Evolutionary conservation across 2,888 invertebrate species (phyloP), one percentile per base, ranked within the genome.

Genomic region (Dasysyrphus tricinctus): DNA sequence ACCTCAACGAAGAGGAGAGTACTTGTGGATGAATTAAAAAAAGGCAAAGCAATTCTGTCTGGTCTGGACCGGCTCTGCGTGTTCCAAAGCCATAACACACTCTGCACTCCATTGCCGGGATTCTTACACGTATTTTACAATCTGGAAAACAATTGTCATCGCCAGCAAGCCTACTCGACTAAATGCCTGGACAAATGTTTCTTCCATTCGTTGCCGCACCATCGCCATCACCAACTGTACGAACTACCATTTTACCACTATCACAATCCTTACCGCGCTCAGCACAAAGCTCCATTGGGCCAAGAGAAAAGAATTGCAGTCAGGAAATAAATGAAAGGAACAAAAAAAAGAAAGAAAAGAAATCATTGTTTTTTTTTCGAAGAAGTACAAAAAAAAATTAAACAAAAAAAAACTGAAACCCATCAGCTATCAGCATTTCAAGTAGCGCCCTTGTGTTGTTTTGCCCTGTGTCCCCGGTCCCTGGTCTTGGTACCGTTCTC

Each of bases 391-490:
- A 42, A 77, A 47, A 54, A 59, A 69, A 69, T 65, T 69, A n/a
- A n/a, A n/a, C n/a, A n/a, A n/a, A n/a, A 67, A 82, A 82, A 82
- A 82, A 74, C 82, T 86, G 86, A 86, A 86, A 82, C 86, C 85
- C 86, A 86, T 86, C 86, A 86, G 86, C 86, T 86, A 86, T 86
- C 74, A 86, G 86, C 72, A 79, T 82, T 86, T 82, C 72, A 86
- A 86, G 86, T 86, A 86, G 86, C 86, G 86, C 86, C 86, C 86
- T 86, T 86, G 86, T 79, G 82, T 82, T 86, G 75, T 86, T 79
- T 72, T 86, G 78, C 86, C 82, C 42, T 61, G 39, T 86, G 75
- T 86, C 82, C 24, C 69, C 49, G 67, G 19, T 67, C 49, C 49
- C 34, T 32, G 29, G 16, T 47, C 32, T 44, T 34, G 14, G 32